Conservation (phyloP, 1,140 invertebrate species). For the Panulirus ornatus region DNA sequence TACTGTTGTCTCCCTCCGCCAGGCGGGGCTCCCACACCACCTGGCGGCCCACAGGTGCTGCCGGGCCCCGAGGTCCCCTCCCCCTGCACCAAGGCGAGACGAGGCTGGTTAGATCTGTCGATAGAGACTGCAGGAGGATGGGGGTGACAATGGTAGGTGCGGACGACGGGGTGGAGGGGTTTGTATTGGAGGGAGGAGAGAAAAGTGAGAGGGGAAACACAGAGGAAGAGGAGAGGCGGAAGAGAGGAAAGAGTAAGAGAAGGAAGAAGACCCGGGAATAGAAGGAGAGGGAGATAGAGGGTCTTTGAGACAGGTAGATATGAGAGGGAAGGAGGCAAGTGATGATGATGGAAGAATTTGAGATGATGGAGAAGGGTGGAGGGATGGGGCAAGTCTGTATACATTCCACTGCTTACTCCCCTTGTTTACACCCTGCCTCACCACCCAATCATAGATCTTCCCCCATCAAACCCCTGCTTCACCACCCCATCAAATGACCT, state of each 20-base stretch:
- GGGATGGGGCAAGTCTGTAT: not conserved
- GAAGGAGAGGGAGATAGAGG: not conserved
- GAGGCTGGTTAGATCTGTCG: too few species aligned
- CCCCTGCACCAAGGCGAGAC: too few species aligned
- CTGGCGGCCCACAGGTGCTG: too few species aligned
- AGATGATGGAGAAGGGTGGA: not conserved
- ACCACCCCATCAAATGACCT: not conserved
- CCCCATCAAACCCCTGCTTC: not conserved
- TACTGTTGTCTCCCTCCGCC: too few species aligned
- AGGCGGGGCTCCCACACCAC: too few species aligned
- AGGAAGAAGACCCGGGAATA: not conserved
- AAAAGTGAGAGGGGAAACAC: not conserved
- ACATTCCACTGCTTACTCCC: too few species aligned
- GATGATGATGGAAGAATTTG: not conserved
- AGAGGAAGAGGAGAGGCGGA: not conserved
- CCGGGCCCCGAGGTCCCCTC: too few species aligned
- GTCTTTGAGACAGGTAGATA: not conserved
- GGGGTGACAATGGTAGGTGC: too few species aligned
- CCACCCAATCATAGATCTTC: not conserved
- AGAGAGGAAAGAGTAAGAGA: not conserved
- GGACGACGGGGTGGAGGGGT: too few species aligned
- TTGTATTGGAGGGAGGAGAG: too few species aligned
- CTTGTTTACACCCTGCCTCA: not conserved
- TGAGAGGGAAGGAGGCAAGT: not conserved
- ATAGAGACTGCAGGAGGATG: too few species aligned